Conservation (phyloP, 1,140 invertebrate species). For the Pogonognathellus flavescens region DNA sequence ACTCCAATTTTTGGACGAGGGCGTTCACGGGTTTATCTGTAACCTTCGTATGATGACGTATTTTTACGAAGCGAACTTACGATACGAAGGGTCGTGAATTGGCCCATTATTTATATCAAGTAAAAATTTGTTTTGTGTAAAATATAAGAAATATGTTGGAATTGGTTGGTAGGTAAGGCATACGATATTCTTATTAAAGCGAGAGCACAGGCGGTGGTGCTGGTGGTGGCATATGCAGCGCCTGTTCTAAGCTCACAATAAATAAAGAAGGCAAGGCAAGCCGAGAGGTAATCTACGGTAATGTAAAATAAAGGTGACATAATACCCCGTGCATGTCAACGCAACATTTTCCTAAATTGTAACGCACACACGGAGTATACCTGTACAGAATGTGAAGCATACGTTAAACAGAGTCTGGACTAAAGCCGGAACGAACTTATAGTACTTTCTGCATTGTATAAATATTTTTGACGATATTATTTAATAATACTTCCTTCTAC, state of each 20-base stretch:
- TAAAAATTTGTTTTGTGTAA: too few species aligned
- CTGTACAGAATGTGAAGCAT: not conserved
- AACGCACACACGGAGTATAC: not conserved
- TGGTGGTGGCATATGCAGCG: too few species aligned
- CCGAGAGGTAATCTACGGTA: not conserved
- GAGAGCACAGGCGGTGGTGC: too few species aligned
- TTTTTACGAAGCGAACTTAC: too few species aligned
- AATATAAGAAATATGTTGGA: not conserved
- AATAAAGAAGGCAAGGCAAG: not conserved
- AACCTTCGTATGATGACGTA: too few species aligned
- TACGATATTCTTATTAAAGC: not conserved
- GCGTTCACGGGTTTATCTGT: too few species aligned
- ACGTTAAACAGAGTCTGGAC: not conserved
- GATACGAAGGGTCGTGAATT: too few species aligned
- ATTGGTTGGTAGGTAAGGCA: not conserved
- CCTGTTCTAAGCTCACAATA: too few species aligned
- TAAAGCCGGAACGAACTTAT: not conserved
- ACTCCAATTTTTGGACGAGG: too few species aligned
- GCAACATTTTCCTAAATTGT: slow-evolving; percentile 18
- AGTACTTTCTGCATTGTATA: too few species aligned
- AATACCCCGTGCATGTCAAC: slow-evolving; percentile 51
- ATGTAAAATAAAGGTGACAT: slow-evolving; percentile 37
- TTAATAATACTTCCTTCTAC: not conserved
- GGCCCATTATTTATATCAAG: too few species aligned
- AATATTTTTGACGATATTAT: too few species aligned